Base-by-base conservation (phyloP, 2,888 invertebrate genomes). In the Melinaea menophilus region DNA sequence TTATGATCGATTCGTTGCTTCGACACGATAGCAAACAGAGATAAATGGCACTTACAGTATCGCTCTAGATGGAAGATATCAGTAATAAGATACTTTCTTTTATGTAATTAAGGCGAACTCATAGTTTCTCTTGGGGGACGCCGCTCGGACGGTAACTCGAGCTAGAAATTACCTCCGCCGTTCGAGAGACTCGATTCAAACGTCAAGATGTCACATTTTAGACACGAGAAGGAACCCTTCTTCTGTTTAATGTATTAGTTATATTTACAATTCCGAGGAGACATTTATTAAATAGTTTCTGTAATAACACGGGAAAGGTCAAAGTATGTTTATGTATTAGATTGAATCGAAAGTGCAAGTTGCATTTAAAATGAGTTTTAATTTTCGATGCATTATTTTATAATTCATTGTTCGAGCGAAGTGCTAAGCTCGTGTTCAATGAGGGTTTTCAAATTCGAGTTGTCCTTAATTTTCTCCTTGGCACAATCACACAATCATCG, bases 141-240 rank as follows among this genome's bases (percentile, higher is more conserved):
- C 61, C 61, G 34, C 45, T 61, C 48, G 45, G 72, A 73, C 71
- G 69, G 73, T 71, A 72, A 73, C 65, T 61, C 67, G 70, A 71
- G 65, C 67, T 67, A 67, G 64, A 68, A 64, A 71, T 69, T 66
- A 62, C 63, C 65, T 58, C 59, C 59, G 68, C 68, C 65, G 64
- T 62, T 69, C 63, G 67, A 65, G 62, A 56, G 60, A 62, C 55
- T 48, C 69, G 56, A 72, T 71, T 71, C 67, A 70, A 64, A 69
- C 63, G 63, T 68, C 67, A 63, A 67, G 59, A 46, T 70, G 70
- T 69, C 71, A 69, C 63, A 11, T 46, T 48, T 7, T 7, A 51
- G 5, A 31, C 31, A 51, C 9, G 41, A 41, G 9, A 41, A 2
- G 41, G 41, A 1, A 7, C 9, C 11, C 7, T 3, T 9, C 9